Percentiles rank a stretch among this genome's conserved stretches.
Evolutionary conservation across 2,888 invertebrate genomes (phyloP).

Genomic region (Unio pictorum): DNA sequence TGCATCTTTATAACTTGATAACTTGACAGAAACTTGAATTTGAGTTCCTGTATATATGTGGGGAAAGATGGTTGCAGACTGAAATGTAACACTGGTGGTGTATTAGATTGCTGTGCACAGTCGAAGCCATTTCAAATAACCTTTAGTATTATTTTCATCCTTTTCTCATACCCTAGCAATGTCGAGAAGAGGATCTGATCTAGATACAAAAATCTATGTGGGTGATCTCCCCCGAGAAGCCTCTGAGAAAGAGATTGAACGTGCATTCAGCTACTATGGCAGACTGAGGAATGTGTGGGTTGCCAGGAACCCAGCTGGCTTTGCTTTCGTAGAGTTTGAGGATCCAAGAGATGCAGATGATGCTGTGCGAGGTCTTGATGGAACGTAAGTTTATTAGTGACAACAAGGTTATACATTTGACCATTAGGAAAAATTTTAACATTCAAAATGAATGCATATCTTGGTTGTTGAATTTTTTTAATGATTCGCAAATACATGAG

Average conservation of each 20-base stretch:
- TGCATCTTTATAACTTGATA: no score
- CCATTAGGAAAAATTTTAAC: not conserved
- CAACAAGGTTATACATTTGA: not conserved
- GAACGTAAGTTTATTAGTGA: constrained; percentile 58
- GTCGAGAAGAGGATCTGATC: constrained; percentile 32
- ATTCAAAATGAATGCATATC: not conserved
- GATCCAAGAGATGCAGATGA: constrained; percentile 71
- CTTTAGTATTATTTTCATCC: no score
- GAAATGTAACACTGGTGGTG: no score
- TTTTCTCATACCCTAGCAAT: constrained; percentile 6
- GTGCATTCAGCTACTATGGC: constrained; percentile 90
- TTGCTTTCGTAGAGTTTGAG: constrained; percentile 73
- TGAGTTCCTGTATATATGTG: no score
- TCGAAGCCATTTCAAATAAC: no score
- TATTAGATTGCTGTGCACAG: no score
- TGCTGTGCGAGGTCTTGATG: constrained; percentile 72
- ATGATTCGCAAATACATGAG: no score
- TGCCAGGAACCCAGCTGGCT: constrained; percentile 89
- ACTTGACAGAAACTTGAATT: no score
- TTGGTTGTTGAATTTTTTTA: not conserved
- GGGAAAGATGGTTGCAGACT: no score
- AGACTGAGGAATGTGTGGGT: constrained; percentile 94
- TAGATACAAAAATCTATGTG: constrained; percentile 85
- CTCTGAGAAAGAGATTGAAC: constrained; percentile 88
- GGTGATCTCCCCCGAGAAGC: constrained; percentile 92